Conservation (phyloP, 2,113 vertebrate species). For the Cynopterus brachyotis region DNA sequence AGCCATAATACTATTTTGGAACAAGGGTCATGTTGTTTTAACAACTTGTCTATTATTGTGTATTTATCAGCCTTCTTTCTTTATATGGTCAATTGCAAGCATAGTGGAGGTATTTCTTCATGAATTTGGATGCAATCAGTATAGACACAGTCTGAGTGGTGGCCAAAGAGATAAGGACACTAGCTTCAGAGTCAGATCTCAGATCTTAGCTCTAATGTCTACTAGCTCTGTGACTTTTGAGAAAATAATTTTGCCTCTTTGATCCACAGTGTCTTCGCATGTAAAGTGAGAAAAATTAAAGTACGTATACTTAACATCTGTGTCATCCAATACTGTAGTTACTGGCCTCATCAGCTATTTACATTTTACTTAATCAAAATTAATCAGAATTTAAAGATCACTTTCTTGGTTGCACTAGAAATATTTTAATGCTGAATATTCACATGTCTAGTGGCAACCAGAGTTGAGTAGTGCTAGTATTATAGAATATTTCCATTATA, state of each 20-base stretch:
- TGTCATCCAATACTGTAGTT: background rate
- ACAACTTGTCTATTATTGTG: conserved; percentile 1
- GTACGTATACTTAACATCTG: background rate
- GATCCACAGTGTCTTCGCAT: background rate
- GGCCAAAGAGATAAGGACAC: background rate
- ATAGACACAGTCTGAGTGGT: background rate
- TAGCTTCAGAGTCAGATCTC: conserved; percentile 21
- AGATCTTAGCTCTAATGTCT: background rate
- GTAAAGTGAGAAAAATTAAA: background rate
- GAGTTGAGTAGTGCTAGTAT: background rate
- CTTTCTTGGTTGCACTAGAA: background rate
- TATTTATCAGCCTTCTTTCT: conserved; percentile 15
- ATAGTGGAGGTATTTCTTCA: background rate
- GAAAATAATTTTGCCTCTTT: conserved; percentile 40
- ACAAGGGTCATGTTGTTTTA: background rate
- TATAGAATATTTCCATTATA: background rate
- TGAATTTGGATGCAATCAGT: background rate
- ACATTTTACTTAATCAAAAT: conserved; percentile 10
- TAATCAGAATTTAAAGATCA: conserved; percentile 22
- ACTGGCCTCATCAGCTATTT: background rate
- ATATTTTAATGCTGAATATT: background rate
- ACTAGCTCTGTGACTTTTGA: background rate
- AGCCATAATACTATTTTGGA: background rate
- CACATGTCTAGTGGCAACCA: background rate
- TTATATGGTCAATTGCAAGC: background rate